Evolutionary conservation across 2,797 vertebrate genomes (phyloP).

Genomic region (Dicrostonyx torquatus): DNA sequence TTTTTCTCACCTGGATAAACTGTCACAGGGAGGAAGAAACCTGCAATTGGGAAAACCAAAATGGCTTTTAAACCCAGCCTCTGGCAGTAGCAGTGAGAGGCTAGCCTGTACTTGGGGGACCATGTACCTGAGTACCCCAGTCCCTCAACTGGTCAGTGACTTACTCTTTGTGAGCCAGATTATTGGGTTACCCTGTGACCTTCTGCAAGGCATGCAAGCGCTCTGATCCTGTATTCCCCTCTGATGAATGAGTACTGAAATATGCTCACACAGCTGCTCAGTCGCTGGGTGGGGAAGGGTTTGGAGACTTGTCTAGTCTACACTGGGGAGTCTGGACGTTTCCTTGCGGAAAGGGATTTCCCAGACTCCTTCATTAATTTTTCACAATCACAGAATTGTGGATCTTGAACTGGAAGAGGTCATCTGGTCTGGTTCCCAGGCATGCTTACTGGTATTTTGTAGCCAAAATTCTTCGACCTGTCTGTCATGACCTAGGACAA

Average conservation of each 20-base stretch:
- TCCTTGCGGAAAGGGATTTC: constrained; percentile 21
- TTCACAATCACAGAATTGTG: background rate
- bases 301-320: constrained; percentile 12
- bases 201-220: background rate
- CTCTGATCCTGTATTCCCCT: constrained; percentile 34
- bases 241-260: background rate
- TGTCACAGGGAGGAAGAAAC: constrained; percentile 33
- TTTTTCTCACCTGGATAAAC: constrained; percentile 8
- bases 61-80: constrained; percentile 13
- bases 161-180: background rate
- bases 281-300: background rate
- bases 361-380: constrained; percentile 3
- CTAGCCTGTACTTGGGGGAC: background rate
- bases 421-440: background rate
- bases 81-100: background rate
- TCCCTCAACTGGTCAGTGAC: background rate
- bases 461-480: constrained; percentile 34
- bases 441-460: constrained; percentile 48
- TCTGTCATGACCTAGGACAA: constrained; percentile 23
- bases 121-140: background rate
- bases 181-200: constrained; percentile 23
- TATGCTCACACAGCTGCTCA: background rate
- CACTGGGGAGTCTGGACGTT: background rate
- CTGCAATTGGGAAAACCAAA: background rate
- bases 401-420: constrained; percentile 60